Conservation (phyloP, 2,888 invertebrate species). For the Pyrgus malvae region DNA sequence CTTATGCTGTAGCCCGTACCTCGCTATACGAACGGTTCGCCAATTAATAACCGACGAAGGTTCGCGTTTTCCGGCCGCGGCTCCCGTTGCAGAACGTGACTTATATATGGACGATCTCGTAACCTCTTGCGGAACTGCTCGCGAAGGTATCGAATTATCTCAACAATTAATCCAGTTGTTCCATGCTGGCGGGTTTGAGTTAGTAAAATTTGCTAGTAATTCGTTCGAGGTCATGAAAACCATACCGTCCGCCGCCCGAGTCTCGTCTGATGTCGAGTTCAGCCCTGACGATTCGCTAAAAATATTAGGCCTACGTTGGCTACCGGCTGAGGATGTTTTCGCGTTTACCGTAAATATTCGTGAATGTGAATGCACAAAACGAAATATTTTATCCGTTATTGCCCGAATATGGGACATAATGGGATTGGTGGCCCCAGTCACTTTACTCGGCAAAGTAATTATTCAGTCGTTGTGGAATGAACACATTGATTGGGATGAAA, state of each 20-base stretch:
- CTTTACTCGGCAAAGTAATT: constrained; percentile 4
- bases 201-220: not conserved
- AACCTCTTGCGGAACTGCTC: constrained; percentile 7
- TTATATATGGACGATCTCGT: constrained; percentile 8
- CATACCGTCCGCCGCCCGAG: not conserved
- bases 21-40: constrained; percentile 26
- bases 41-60: constrained; percentile 15
- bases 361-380: constrained; percentile 3
- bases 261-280: not conserved
- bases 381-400: constrained; percentile 4
- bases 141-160: constrained; percentile 21
- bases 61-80: not conserved
- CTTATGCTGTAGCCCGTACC: constrained; percentile 23
- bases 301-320: constrained; percentile 22
- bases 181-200: not conserved
- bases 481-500: constrained; percentile 2
- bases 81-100: not conserved
- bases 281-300: constrained; percentile 6
- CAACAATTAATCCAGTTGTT: constrained; percentile 13
- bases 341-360: constrained; percentile 5
- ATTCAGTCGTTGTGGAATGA: constrained; percentile 1
- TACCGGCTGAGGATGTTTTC: constrained; percentile 3
- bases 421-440: constrained; percentile 14
- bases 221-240: not conserved
- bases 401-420: constrained; percentile 14